Base-by-base conservation (phyloP, 2,888 invertebrate genomes). In the Caenorhabditis becei region DNA sequence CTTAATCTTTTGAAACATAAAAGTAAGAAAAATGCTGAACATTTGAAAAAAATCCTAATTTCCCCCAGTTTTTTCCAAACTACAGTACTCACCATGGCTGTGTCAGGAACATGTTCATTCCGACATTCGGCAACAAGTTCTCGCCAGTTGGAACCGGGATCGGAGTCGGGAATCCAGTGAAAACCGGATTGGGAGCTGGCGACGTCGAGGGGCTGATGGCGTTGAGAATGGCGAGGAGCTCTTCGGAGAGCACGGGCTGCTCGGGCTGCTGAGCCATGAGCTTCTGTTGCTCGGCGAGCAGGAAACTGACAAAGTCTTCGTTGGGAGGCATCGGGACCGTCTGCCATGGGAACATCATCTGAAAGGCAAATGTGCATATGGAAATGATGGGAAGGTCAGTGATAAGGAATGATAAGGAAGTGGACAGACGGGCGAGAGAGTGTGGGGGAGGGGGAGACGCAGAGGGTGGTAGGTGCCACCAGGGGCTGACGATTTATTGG, bases 401-500 rank as follows among this genome's bases (percentile, higher is more conserved):
- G 41, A 41, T 41, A 41, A 41, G 41, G 41, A 41, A 10, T 41
- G 41, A 35, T 35, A 35, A 35, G 41, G 16, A 14, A 5, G 16
- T 14, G 16, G 16, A 3, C 5, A 41, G 14, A 14, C 7, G 41
- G 41, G 16, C 7, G 16, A 69, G 23, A 32, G 35, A 14, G 35
- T 11, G n/a, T 28, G 23, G 8, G 28, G 11, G 11, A n/a, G 16
- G 23, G 35, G 26, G 69, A 69, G 47, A 59, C 35, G 49, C 5
- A 59, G 69, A 35, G 1, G 14, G 5, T 58, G 67, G 67, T 69
- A 58, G 28, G 58, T 58, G 58, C 59, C 49, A 69, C 59, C 47
- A 58, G 69, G 32, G 58, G 49, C 49, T 69, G 69, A 69, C 69
- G 49, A 69, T 69, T 69, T 69, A 69, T 69, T 54, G 67, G 41